Percentiles rank a stretch among this genome's conserved stretches.
These are phyloP conservation scores for Spilarctia lutea DNA, from an alignment of 2,888 invertebrate genomes.

Conservation along the genomic window DNA sequence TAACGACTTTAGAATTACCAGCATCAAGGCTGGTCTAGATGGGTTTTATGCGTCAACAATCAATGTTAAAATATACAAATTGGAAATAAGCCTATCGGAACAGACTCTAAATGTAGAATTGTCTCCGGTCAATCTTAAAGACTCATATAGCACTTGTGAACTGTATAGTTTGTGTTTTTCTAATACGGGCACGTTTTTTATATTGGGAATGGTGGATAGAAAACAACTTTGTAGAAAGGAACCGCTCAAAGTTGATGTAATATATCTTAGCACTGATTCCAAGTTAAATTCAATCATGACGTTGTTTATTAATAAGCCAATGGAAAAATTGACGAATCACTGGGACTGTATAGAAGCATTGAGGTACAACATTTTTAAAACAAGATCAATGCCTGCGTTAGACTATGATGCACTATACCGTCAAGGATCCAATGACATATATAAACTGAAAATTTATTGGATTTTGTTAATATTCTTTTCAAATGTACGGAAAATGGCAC, in stretches of 20 bases:
- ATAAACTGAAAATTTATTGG: constrained; percentile 72
- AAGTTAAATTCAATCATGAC: constrained; percentile 52
- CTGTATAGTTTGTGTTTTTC: constrained; percentile 65
- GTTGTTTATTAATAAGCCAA: constrained; percentile 65
- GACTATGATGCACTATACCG: constrained; percentile 60
- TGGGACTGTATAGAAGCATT: constrained; percentile 75
- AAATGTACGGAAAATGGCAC: constrained; percentile 57
- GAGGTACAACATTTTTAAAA: constrained; percentile 67
- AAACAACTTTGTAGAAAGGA: constrained; percentile 66
- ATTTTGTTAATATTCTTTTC: constrained; percentile 60
- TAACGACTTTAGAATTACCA: constrained; percentile 72
- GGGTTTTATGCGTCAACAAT: constrained; percentile 62
- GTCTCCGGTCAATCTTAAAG: constrained; percentile 57
- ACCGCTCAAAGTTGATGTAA: constrained; percentile 59
- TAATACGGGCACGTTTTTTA: constrained; percentile 60
- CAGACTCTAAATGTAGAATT: constrained; percentile 51
- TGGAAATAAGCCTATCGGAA: constrained; percentile 49
- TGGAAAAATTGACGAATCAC: constrained; percentile 61
- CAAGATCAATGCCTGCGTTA: constrained; percentile 62
- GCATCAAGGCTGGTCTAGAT: constrained; percentile 54
- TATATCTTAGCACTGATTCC: constrained; percentile 57
- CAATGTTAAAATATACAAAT: constrained; percentile 67
- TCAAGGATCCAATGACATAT: constrained; percentile 59
- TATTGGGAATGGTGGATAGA: constrained; percentile 61
- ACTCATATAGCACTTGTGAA: constrained; percentile 58